phyloP scores from a whole-genome alignment of 2,888 invertebrate genomes.

The Macaria liturata region DNA sequence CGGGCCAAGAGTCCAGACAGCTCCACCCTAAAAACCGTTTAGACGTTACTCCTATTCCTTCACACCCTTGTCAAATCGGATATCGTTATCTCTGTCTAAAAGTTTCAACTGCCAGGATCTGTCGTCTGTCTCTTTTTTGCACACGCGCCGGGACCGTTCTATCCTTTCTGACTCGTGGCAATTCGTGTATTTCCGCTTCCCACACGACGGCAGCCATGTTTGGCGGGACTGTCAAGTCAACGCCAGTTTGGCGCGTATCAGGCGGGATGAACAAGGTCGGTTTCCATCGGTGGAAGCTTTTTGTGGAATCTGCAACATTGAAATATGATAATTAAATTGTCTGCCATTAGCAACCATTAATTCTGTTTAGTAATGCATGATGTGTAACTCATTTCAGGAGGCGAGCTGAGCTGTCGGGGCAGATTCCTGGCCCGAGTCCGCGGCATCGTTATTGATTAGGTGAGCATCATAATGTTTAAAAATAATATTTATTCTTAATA shows the following conservation, averaged over 20 bases:
- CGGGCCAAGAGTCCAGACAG: slow-evolving; percentile 77
- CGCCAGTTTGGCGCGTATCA: slow-evolving; percentile 80
- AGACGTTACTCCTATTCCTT: slow-evolving; percentile 70
- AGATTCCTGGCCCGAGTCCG: slow-evolving; percentile 6
- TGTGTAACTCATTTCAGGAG: slow-evolving; percentile 53
- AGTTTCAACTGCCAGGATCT: slow-evolving; percentile 69
- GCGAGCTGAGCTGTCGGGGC: slow-evolving; percentile 18
- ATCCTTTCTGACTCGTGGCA: slow-evolving; percentile 76
- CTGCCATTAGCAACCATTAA: slow-evolving; percentile 11
- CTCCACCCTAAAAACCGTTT: slow-evolving; percentile 83
- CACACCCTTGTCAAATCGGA: slow-evolving; percentile 64
- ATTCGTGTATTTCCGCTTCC: slow-evolving; percentile 81
- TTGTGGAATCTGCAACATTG: slow-evolving; percentile 41
- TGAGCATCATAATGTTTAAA: slow-evolving; percentile 21
- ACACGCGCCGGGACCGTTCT: slow-evolving; percentile 61
- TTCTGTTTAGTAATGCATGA: slow-evolving; percentile 31
- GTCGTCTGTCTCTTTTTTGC: slow-evolving; percentile 75
- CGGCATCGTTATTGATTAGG: slow-evolving; percentile 33
- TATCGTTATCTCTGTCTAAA: slow-evolving; percentile 72
- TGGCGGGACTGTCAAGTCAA: slow-evolving; percentile 80
- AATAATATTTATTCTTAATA: neutral
- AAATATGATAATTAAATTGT: slow-evolving; percentile 26
- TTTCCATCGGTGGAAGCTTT: slow-evolving; percentile 56
- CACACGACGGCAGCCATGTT: slow-evolving; percentile 81
- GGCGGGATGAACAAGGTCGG: slow-evolving; percentile 72